Evolutionary conservation across 1,140 invertebrate species (phyloP), one percentile per base, ranked within the genome.

Genomic region (Reticulitermes speratus): DNA sequence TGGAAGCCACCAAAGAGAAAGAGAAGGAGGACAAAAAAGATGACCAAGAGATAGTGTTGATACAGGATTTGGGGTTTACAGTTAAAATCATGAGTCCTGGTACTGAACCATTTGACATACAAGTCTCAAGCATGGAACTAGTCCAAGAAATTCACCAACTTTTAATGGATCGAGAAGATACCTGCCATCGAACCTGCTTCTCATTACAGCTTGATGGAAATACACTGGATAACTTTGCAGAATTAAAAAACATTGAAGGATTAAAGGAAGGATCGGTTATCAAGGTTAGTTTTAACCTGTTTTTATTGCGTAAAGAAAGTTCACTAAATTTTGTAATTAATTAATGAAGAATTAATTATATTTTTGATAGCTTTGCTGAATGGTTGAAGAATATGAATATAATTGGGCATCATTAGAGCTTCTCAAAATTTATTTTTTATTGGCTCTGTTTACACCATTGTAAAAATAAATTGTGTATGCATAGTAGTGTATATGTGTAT

Each of bases 141-240:
- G 98, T 99, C 0, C 98, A 99, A 93, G 99, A 99, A 93, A 99
- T 99, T 84, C 98, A 99, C 91, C 98, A 99, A 91, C 92, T 99
- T 84, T 92, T 99, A 16, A 99, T 99, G 97, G 98, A 99, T 90
- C 93, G 98, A 55, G 98, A 99, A 91, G 98, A 99, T 89, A 99
- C 98, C 0, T 99, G 98, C 89, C 98, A 99, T 89, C 93, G 98
- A 44, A 99, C 99, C 3, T 99, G 98, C 90, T 99, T 99, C 90
- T 98, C 98, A 0, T 93, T 99, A 16, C 98, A 99, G 91, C 91
- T 99, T 11, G 97, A 99, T 89, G 97, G 97, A 19, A 95, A 96
- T 84, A 98, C 97, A 8, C 92, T 99, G 81, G 99, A 99, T 90
- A 99, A 99, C 91, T 99, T 99, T 93, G 97, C 98, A 19, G 99